Evolutionary conservation across 2,797 vertebrate genomes (phyloP), one percentile per base, ranked within the genome.

Genomic region (Arnoldichthys spilopterus): DNA sequence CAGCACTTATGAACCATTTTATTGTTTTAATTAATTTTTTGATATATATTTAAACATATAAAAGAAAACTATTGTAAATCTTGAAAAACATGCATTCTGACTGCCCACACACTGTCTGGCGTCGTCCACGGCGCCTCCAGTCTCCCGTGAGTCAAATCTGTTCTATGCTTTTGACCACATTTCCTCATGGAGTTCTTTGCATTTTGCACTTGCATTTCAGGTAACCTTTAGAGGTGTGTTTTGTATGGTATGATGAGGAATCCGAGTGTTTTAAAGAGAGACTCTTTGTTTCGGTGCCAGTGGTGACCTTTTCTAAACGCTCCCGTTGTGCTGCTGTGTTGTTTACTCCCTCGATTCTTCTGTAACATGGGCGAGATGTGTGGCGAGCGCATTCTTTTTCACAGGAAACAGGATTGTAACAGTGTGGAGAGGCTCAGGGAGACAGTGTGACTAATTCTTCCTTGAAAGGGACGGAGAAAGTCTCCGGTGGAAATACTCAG

Each of bases 251-350:
- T 82, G 77, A 75, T 85, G 74, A 51, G 71, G 66, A 82, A 80
- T 64, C 71, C 26, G 54, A 54, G 61, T 18, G 30, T 47, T 74
- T 67, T 30, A 62, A 67, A 53, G 66, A 69, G 30, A 53, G 49
- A 32, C n/a, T 70, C 49, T 72, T 69, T 76, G 47, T 78, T 76
- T 73, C 61, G 34, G 67, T 76, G 45, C 51, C 34, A 80, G 66
- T 24, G 28, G 61, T 84, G 83, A 84, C 85, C 83, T 86, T 86
- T 83, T 79, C 83, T 70, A 64, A 64, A 69, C 59, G 7, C 63
- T 80, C 64, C 18, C 56, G 34, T 61, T 78, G 64, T 63, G 56
- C 64, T 72, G 77, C 74, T 72, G 71, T 76, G 74, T 80, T 82
- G 82, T 84, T 84, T 84, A 59, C 68, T 78, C 37, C 45, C 70